These are phyloP conservation scores for Hypomecis atomaria DNA, from an alignment of 2,888 invertebrate genomes.

Conservation along the genomic window DNA sequence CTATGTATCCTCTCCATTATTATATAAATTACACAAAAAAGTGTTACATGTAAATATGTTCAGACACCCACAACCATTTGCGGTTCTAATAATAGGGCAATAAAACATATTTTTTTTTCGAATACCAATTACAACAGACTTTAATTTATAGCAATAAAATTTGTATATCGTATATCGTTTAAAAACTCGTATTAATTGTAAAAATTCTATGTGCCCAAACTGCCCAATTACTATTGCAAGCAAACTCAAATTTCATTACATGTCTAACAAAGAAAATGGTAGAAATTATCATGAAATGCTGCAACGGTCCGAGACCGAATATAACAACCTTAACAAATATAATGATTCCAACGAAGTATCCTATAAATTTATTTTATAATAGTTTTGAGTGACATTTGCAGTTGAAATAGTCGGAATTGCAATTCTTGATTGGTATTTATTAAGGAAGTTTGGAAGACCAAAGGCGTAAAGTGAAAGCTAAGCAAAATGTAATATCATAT, in stretches of 20 bases:
- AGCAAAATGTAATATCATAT: too few relatives aligned
- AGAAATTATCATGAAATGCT: conserved; percentile 18
- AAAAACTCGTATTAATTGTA: too few relatives aligned
- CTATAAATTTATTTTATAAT: conserved; percentile 1
- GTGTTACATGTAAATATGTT: too few relatives aligned
- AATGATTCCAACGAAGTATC: conserved; percentile 6
- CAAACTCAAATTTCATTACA: neutral
- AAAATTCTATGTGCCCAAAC: neutral
- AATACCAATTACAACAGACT: too few relatives aligned
- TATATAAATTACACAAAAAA: too few relatives aligned
- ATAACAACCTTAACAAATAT: conserved; percentile 5
- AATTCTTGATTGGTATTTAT: conserved; percentile 26
- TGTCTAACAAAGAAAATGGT: neutral
- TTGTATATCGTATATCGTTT: too few relatives aligned
- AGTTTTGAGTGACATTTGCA: conserved; percentile 1
- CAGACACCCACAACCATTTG: too few relatives aligned
- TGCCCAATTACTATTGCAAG: neutral
- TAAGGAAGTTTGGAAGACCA: neutral
- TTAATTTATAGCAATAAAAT: too few relatives aligned
- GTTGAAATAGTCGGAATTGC: conserved; percentile 6
- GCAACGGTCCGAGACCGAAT: neutral
- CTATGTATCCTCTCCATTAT: too few relatives aligned
- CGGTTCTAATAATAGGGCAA: too few relatives aligned
- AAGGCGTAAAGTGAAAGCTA: too few relatives aligned
- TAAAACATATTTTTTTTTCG: too few relatives aligned